These are phyloP conservation scores for Elaeidobius kamerunicus DNA, from an alignment of 2,888 invertebrate genomes.

Conservation along the genomic window DNA sequence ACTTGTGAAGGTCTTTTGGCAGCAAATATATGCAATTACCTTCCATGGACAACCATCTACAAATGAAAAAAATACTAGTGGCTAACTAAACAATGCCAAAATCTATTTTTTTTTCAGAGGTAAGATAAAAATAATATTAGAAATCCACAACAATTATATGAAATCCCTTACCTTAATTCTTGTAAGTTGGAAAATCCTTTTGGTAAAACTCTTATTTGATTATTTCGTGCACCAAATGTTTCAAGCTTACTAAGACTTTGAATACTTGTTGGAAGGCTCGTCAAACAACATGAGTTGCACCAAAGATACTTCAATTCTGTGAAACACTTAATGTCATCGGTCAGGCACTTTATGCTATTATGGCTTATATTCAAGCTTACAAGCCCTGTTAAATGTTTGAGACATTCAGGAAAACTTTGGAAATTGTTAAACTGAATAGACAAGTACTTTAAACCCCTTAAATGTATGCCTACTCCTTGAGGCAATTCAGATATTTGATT, in stretches of 20 bases:
- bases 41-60: conserved; percentile 65
- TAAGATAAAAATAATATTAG: background rate
- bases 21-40: conserved; percentile 56
- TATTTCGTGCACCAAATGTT: conserved; percentile 65
- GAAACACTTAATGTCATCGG: conserved; percentile 59
- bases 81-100: background rate
- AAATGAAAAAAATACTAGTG: conserved; percentile 32
- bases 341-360: conserved; percentile 58
- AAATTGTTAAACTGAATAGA: conserved; percentile 66
- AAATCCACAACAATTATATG: background rate
- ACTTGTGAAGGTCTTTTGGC: conserved; percentile 53
- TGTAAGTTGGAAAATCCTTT: conserved; percentile 56
- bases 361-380: conserved; percentile 65
- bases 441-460: conserved; percentile 59
- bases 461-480: conserved; percentile 50
- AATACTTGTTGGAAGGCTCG: conserved; percentile 59
- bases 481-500: conserved; percentile 59
- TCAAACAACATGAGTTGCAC: conserved; percentile 61
- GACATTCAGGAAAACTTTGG: conserved; percentile 57
- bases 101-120: background rate
- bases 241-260: conserved; percentile 59
- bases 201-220: conserved; percentile 57
- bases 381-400: conserved; percentile 58
- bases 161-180: conserved; percentile 52
- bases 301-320: conserved; percentile 62